phyloP scores from a whole-genome alignment of 2,113 vertebrate genomes.

The Centropus unirufus region DNA sequence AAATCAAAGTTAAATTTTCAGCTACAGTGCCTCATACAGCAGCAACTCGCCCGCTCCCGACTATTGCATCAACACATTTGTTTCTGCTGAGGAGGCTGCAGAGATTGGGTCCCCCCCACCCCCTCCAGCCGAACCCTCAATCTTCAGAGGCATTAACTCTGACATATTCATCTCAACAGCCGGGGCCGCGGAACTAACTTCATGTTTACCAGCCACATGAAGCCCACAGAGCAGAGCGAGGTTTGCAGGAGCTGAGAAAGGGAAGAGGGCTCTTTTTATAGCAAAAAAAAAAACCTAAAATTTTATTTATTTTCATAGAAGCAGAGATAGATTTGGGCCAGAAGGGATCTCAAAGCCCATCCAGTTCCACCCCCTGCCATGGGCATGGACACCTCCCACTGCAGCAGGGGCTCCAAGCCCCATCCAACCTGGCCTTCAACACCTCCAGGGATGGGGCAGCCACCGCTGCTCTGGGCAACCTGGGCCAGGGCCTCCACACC shows the following conservation, averaged over 20 bases:
- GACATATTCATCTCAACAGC: constrained; percentile 75
- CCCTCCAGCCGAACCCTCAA: constrained; percentile 44
- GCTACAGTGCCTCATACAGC: constrained; percentile 68
- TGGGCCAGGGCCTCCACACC: no score
- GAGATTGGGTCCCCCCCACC: constrained; percentile 1
- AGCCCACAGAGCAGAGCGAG: background rate
- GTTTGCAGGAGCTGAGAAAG: background rate
- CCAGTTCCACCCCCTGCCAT: no score
- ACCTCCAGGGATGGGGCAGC: no score
- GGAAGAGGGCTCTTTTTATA: rapidly evolving
- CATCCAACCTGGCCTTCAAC: no score
- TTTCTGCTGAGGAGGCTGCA: constrained; percentile 45
- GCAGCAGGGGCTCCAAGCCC: no score
- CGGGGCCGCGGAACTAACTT: constrained; percentile 36
- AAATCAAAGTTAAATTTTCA: constrained; percentile 85
- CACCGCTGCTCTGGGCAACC: no score
- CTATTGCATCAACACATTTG: constrained; percentile 66
- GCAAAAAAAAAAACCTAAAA: no score
- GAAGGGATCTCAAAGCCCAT: no score
- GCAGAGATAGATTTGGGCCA: no score
- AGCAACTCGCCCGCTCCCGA: constrained; percentile 41
- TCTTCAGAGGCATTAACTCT: constrained; percentile 73
- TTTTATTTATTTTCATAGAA: background rate
- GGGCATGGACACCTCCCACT: no score
- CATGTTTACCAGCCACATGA: background rate